Evolutionary conservation across 2,888 invertebrate genomes (phyloP), one percentile per base, ranked within the genome.

Genomic region (Sphaerophoria rueppellii): DNA sequence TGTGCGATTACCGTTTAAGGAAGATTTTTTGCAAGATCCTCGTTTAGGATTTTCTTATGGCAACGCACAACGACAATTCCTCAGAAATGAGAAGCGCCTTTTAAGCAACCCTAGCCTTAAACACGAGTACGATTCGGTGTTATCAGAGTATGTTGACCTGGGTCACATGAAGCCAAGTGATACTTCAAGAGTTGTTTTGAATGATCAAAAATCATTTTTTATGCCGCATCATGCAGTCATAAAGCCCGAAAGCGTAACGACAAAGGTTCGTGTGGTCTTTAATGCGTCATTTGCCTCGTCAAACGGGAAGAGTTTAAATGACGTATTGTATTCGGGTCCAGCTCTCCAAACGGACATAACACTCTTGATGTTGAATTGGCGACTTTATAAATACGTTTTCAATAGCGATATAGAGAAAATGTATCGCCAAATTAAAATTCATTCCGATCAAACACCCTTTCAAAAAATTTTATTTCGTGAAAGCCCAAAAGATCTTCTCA

Each of bases 341-440:
- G 12, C 34, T 60, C 60, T 60, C 6, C 60, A 60, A 60, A 16
- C 4, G 11, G 24, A 60, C 24, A 60, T 60, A 6, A 60, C 60
- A 4, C 35, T 57, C 11, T 24, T 60, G 5, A 37, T 60, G 9
- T 12, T 60, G 5, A 40, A 43, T 6, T 60, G 60, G 40, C 43
- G 60, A 11, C 24, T 60, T 14, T 60, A 43, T 16, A 16, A 12
- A 40, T 60, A 60, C 6, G 60, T 60, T 55, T 55, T 55, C 43
- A 55, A 60, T 14, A 35, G 40, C 2, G 60, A 60, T 43, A 60
- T 43, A 2, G 60, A 60, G 5, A 60, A 60, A 43, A 60, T 60
- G 60, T 60, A 60, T 14, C 60, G 40, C 11, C 43, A 60, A 60
- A 60, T 60, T 40, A 6, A n/a, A 0, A 43, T 60, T 24, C 11